A percentile compares a stretch with the other conserved stretches of the same genome.
Evolutionary conservation across 2,888 invertebrate species (phyloP).

Genomic region (Melipona bicolor): DNA sequence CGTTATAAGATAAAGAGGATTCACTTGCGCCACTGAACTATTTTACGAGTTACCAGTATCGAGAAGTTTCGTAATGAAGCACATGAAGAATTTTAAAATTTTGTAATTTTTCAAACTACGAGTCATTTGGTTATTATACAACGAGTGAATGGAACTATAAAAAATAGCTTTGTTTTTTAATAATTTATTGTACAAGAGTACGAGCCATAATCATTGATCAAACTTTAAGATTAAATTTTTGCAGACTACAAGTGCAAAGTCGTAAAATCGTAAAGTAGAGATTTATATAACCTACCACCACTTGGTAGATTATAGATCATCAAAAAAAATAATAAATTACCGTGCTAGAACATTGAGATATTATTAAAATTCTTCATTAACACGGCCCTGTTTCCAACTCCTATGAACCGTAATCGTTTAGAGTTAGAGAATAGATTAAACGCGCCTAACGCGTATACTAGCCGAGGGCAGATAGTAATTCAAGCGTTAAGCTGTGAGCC

Average conservation of each 20-base stretch:
- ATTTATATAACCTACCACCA: background rate
- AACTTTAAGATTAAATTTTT: no score
- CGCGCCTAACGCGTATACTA: background rate
- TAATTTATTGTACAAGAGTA: no score
- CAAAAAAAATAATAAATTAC: background rate
- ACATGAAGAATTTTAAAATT: background rate
- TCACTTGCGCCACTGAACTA: background rate
- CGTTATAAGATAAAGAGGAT: no score
- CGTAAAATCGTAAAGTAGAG: background rate
- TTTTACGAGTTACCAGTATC: background rate
- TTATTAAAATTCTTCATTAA: background rate
- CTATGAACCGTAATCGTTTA: background rate
- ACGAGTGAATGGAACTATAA: no score
- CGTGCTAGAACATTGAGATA: background rate
- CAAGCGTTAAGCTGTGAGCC: background rate
- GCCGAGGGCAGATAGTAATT: slow-evolving; percentile 9
- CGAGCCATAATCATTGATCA: no score
- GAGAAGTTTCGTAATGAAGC: background rate
- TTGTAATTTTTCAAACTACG: background rate
- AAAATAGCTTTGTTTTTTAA: no score
- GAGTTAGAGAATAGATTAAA: background rate
- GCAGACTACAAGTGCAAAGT: background rate
- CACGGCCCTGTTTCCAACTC: background rate
- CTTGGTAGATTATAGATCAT: background rate
- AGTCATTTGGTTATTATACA: background rate